Evolutionary conservation across 1,140 invertebrate species (phyloP).

Genomic region (Octopus bimaculoides): DNA sequence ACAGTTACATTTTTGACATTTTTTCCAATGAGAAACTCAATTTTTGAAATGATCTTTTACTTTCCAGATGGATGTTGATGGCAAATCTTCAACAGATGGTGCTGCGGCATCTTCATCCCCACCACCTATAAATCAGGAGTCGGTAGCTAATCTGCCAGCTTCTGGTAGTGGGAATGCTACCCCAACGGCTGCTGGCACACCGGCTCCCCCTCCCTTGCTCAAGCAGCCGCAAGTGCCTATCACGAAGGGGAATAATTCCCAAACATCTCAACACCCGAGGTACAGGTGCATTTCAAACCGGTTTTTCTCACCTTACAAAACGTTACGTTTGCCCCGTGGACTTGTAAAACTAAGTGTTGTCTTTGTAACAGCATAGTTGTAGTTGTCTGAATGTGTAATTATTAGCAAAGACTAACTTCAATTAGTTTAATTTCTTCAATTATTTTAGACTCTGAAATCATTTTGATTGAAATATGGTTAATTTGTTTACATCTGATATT

Average conservation of each 20-base stretch:
- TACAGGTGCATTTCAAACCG: constrained; percentile 10
- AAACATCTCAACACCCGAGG: constrained; percentile 22
- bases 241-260: constrained; percentile 15
- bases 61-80: constrained; percentile 26
- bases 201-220: constrained; percentile 37
- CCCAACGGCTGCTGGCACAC: neutral
- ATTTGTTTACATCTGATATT: too few relatives aligned
- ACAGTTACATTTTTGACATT: neutral
- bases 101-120: constrained; percentile 4
- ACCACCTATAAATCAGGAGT: neutral
- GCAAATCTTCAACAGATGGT: constrained; percentile 13
- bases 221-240: constrained; percentile 36
- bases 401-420: too few relatives aligned
- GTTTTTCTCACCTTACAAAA: neutral
- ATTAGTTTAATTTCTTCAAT: too few relatives aligned
- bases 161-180: constrained; percentile 12
- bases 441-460: too few relatives aligned
- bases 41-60: neutral
- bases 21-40: neutral
- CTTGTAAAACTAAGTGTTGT: neutral
- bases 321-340: neutral
- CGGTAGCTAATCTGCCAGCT: neutral
- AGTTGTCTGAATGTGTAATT: too few relatives aligned
- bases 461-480: too few relatives aligned
- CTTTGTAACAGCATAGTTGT: neutral